Base-by-base conservation (phyloP, 1,140 invertebrate genomes). In the Pseudomyrmex concolor region DNA sequence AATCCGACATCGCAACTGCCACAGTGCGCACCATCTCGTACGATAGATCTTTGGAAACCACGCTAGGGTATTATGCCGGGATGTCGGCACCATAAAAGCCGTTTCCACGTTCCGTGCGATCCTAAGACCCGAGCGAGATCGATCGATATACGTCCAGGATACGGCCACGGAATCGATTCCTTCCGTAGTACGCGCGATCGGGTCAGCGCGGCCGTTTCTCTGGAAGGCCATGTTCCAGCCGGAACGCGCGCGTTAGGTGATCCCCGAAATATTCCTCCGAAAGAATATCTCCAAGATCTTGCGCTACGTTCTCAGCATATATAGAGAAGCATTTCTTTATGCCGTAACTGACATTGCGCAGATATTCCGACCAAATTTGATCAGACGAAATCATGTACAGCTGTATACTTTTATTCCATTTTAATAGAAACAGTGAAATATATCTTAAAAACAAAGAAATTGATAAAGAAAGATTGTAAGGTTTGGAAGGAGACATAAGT, bases 51-150 rank as follows among this genome's bases (percentile, higher is more conserved):
- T 51, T 51, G 50, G 12, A 22, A 68, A 68, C 10, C 43, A 19
- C 45, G n/a, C 25, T 48, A 25, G 22, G 15, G 43, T 71, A 80
- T 80, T 80, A 71, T 48, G 76, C 66, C 76, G 76, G 76, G 54
- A 70, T 80, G 76, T 80, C 66, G 66, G n/a, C 76, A 80, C 66
- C 66, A 59, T 80, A 80, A 80, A 78, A 80, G 76, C 76, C 76
- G 43, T 80, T 80, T 80, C 67, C 43, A 80, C 43, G 76, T 66
- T 71, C 45, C 66, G 76, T 45, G 54, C 66, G 76, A 80, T 59
- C 43, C 43, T n/a, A 60, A 59, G 54, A 48, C 2, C 15, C 15
- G 22, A 71, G 43, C 66, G 43, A 70, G 76, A 80, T 80, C 76
- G 76, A 70, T 70, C 76, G 76, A 80, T 59, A 59, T 70, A 50